These are phyloP conservation scores for Mya arenaria DNA, from an alignment of 1,140 invertebrate genomes.

Conservation along the genomic window DNA sequence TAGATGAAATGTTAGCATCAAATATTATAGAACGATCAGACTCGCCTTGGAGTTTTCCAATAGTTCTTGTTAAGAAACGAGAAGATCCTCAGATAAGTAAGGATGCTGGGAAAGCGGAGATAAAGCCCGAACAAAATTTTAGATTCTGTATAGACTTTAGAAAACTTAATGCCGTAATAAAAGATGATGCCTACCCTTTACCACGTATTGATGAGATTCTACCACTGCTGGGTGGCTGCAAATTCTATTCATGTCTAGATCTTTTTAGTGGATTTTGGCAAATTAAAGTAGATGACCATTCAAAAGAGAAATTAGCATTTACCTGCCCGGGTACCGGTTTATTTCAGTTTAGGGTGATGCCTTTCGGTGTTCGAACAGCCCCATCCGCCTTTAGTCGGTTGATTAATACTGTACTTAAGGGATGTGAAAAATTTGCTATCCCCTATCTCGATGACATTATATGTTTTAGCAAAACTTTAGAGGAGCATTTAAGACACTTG, in stretches of 20 bases:
- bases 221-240: constrained; percentile 49
- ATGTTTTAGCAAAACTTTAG: constrained; percentile 50
- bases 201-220: constrained; percentile 61
- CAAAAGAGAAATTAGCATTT: constrained; percentile 27
- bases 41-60: constrained; percentile 68
- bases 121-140: not conserved
- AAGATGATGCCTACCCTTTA: constrained; percentile 49
- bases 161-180: constrained; percentile 66
- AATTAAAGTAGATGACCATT: not conserved
- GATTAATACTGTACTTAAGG: not conserved
- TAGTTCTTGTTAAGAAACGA: constrained; percentile 70
- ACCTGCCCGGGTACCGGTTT: constrained; percentile 7
- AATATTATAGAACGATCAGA: constrained; percentile 42
- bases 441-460: constrained; percentile 54
- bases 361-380: constrained; percentile 10
- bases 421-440: not conserved
- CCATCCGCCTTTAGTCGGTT: not conserved
- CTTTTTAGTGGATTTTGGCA: not conserved
- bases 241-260: constrained; percentile 59
- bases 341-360: not conserved
- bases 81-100: too few relatives aligned
- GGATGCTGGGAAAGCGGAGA: not conserved
- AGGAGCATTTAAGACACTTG: constrained; percentile 4
- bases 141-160: constrained; percentile 73
- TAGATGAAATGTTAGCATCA: constrained; percentile 56